A percentile compares a stretch with the other conserved stretches of the same genome.
Evolutionary conservation across 2,113 vertebrate genomes (phyloP).

Genomic region (Clarias batrachus): DNA sequence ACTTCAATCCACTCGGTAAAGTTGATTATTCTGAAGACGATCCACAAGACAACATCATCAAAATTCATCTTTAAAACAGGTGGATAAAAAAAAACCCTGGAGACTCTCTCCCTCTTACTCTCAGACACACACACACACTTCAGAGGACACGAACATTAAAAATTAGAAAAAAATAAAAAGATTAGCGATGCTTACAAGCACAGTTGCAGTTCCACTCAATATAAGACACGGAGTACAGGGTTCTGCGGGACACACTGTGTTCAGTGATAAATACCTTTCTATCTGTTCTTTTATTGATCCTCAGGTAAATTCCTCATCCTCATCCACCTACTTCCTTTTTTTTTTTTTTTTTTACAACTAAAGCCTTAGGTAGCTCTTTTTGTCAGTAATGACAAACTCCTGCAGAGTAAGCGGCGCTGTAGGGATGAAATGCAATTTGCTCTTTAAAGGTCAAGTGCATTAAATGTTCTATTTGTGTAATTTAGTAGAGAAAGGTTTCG

Average conservation of each 20-base stretch:
- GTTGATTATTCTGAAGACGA: slow-evolving; percentile 1
- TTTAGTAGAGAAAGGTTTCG: slow-evolving; percentile 34
- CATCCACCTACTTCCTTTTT: neutral
- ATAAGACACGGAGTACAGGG: neutral
- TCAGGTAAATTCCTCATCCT: slow-evolving; percentile 11
- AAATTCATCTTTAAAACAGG: neutral
- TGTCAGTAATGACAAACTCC: slow-evolving; percentile 8
- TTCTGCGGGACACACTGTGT: neutral
- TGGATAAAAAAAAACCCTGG: neutral
- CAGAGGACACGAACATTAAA: neutral
- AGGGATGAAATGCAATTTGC: slow-evolving; percentile 41
- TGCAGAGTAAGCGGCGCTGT: slow-evolving; percentile 7
- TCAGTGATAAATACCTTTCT: neutral
- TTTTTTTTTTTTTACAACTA: neutral
- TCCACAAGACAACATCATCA: neutral
- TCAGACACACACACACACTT: neutral
- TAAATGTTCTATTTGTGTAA: slow-evolving; percentile 46
- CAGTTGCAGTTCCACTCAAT: neutral
- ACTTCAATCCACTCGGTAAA: neutral
- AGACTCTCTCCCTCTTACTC: neutral
- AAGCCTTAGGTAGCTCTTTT: neutral
- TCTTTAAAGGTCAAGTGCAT: slow-evolving; percentile 50
- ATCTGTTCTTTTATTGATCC: neutral
- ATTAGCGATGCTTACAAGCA: neutral
- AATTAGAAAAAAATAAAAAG: too few species aligned